These are phyloP conservation scores for Micrastur ruficollis DNA, from an alignment of 2,797 vertebrate genomes.

Conservation along the genomic window DNA sequence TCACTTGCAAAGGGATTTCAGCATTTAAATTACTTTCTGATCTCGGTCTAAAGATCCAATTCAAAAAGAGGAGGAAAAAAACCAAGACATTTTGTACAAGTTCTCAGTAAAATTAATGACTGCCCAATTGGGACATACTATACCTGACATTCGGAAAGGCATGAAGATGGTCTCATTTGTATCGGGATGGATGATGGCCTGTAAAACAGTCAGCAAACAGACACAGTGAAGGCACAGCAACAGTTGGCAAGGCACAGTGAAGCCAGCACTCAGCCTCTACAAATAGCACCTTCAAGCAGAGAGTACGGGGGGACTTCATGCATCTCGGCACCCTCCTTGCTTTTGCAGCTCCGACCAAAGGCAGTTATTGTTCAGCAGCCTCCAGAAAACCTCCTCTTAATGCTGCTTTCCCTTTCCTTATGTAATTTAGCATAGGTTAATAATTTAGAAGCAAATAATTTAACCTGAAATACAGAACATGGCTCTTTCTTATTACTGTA, in stretches of 20 bases:
- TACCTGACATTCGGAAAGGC: slow-evolving; percentile 98
- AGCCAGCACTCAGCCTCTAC: not conserved
- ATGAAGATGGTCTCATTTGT: slow-evolving; percentile 94
- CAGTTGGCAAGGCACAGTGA: not conserved
- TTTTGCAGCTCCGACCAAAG: not conserved
- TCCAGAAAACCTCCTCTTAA: not conserved
- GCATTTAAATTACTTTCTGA: not conserved
- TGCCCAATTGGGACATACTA: accelerated
- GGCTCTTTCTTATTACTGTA: not conserved
- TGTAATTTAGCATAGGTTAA: accelerated
- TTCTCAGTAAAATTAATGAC: accelerated
- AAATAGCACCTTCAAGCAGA: accelerated
- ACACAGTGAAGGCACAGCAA: not conserved
- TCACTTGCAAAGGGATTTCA: not conserved
- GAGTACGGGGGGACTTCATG: accelerated
- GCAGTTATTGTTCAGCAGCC: not conserved
- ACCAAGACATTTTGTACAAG: accelerated
- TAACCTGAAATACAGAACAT: accelerated
- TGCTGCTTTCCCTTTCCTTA: not conserved
- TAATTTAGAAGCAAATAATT: not conserved
- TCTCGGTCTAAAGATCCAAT: accelerated
- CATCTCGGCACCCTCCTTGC: not conserved
- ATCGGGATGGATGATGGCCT: slow-evolving; percentile 94
- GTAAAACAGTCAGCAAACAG: slow-evolving; percentile 6
- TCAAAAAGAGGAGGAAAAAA: accelerated